Conservation (phyloP, 2,888 invertebrate species). For the Unio delphinus region DNA sequence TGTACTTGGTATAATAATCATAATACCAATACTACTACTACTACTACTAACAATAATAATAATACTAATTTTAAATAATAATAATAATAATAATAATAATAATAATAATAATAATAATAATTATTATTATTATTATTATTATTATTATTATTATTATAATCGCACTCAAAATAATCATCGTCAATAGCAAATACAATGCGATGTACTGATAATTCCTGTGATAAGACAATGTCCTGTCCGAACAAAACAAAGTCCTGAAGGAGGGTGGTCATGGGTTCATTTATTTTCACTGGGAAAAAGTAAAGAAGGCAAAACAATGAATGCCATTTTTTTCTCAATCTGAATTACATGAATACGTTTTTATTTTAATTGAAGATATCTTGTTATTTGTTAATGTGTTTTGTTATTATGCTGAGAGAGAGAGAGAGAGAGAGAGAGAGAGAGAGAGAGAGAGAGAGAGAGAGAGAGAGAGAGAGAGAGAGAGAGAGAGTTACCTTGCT, state of each 20-base stretch:
- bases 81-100: neutral
- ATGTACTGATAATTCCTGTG: no score
- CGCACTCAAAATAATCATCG: neutral
- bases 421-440: neutral
- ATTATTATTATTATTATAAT: neutral
- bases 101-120: neutral
- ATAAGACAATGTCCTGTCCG: no score
- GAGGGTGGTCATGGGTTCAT: no score
- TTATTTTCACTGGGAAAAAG: no score
- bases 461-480: neutral
- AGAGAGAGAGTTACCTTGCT: constrained; percentile 57
- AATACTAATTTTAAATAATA: neutral
- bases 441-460: neutral
- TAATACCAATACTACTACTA: no score
- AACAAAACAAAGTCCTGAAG: no score
- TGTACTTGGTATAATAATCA: no score
- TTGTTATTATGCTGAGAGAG: neutral
- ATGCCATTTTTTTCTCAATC: no score
- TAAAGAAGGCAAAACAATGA: no score
- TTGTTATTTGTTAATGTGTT: no score
- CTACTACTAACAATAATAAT: neutral
- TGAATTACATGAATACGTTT: no score
- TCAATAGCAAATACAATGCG: neutral
- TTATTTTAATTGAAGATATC: no score
- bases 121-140: neutral